Base-by-base conservation (phyloP, 2,797 vertebrate genomes). In the Tachyglossus aculeatus region DNA sequence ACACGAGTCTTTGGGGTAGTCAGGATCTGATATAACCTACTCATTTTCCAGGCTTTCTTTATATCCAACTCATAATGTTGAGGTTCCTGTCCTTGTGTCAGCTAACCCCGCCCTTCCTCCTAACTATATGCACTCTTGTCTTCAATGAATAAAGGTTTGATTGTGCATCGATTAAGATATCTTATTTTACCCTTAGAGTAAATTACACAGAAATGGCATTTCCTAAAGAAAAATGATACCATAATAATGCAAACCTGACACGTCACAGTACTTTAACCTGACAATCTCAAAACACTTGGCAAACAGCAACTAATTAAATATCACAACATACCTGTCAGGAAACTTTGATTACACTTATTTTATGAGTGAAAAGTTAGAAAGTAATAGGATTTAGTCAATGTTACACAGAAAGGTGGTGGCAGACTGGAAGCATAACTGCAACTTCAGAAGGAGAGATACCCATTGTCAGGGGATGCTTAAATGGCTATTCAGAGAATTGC, bases 221-320 rank as follows among this genome's bases (percentile, higher is more conserved):
- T 81, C 80, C 76, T 76, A 67, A 85, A 85, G 80, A 83, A 78
- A 87, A 83, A 76, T 85, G 85, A 83, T 81, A 58, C 68, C 80
- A 62, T 74, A 81, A 76, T 80, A 85, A 80, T 73, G 68, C 65
- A 81, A 82, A 83, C 59, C 83, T 80, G 85, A 83, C 83, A 83
- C 83, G 81, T 83, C 65, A 32, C 73, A 78, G 79, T 78, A 62
- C 76, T 85, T 76, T 87, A 85, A 83, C 81, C 80, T 83, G 80
- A 82, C 71, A 83, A 61, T 69, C 66, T 80, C 66, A 29, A 18
- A 32, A 27, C 45, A 75, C 59, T 74, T 78, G 55, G 68, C 53
- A 78, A 76, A 77, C 13, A 67, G 68, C 54, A 45, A 80, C 85
- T 80, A 83, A 85, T 81, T 85, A 85, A 81, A 74, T 78, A 76